phyloP scores from a whole-genome alignment of 2,888 invertebrate genomes.

The Drosophila atripex region DNA sequence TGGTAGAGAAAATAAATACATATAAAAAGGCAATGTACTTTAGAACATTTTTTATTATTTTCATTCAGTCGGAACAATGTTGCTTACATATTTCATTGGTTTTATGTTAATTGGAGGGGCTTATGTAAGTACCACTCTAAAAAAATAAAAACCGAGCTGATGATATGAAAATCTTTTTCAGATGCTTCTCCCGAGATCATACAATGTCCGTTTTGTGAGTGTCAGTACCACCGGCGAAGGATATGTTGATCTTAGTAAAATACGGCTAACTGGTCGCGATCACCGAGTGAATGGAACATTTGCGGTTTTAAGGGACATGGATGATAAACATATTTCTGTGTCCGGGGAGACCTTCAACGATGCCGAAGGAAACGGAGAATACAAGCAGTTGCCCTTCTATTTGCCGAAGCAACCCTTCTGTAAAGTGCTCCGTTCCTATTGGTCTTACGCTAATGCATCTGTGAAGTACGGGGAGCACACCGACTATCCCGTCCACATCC shows the following conservation, averaged over 20 bases:
- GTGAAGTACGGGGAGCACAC: conserved; percentile 13
- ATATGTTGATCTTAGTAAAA: neutral
- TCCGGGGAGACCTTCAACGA: conserved; percentile 17
- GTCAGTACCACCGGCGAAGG: neutral
- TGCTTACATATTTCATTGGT: neutral
- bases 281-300: conserved; percentile 5
- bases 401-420: conserved; percentile 3
- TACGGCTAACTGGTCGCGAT: conserved; percentile 11
- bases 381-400: conserved; percentile 8
- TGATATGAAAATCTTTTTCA: neutral
- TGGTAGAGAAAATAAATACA: neutral
- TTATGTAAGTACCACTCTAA: neutral
- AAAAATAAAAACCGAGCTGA: neutral
- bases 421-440: neutral
- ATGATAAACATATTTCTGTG: neutral
- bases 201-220: conserved; percentile 2
- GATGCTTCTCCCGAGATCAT: neutral
- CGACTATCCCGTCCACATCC: neutral
- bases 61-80: neutral
- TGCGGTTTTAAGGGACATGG: neutral
- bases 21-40: neutral
- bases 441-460: neutral
- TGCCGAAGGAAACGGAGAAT: conserved; percentile 15
- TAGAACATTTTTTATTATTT: neutral
- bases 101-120: neutral